Evolutionary conservation across 2,797 vertebrate species (phyloP).

Genomic region (Rhynchotus rufescens): DNA sequence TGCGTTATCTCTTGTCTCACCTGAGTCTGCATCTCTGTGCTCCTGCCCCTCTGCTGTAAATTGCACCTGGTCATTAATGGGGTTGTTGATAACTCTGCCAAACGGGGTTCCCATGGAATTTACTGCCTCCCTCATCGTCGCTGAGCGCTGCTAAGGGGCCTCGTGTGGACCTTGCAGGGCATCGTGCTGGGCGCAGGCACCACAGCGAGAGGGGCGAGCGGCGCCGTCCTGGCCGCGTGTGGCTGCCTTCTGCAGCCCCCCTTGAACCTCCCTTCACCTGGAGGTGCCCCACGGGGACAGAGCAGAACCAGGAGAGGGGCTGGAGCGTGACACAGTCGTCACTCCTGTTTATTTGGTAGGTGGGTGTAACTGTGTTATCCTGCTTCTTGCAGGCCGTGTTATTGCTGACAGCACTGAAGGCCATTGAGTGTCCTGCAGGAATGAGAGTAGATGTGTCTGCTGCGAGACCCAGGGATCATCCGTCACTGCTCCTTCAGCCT

Average conservation of each 20-base stretch:
- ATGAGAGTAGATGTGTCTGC: background rate
- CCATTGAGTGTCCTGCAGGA: background rate
- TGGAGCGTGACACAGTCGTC: background rate
- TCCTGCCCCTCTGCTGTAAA: constrained; percentile 55
- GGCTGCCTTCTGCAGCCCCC: background rate
- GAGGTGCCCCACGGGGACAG: background rate
- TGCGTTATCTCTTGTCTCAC: constrained; percentile 67
- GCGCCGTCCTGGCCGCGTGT: background rate
- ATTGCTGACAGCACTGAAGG: background rate
- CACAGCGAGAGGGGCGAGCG: background rate
- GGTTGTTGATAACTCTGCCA: constrained; percentile 63
- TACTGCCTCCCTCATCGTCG: constrained; percentile 8
- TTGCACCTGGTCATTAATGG: constrained; percentile 67
- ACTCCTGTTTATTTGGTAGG: background rate
- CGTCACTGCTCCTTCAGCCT: background rate
- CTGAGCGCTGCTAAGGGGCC: background rate
- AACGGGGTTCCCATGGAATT: constrained; percentile 33
- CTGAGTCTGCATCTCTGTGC: constrained; percentile 52
- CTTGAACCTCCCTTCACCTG: accelerated
- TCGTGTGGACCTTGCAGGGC: too few relatives aligned
- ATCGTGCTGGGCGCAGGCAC: background rate
- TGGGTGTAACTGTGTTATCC: background rate
- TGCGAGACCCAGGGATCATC: background rate
- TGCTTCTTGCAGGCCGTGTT: background rate
- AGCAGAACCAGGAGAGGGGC: background rate